These are phyloP conservation scores for Bungarus multicinctus DNA, from an alignment of 2,113 vertebrate species.

Conservation along the genomic window DNA sequence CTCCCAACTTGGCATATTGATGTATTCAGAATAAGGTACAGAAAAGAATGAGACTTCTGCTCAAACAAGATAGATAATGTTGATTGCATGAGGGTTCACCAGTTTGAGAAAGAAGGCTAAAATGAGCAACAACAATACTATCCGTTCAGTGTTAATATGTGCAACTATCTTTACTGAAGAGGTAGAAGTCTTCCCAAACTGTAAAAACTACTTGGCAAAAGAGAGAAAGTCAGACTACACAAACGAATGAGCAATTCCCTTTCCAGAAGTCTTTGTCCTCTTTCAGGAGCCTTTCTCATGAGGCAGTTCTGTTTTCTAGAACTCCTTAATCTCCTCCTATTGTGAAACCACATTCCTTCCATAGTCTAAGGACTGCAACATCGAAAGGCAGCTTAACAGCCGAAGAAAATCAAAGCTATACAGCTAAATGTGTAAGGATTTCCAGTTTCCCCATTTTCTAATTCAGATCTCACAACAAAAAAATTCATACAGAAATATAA, in stretches of 20 bases:
- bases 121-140: neutral
- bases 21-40: neutral
- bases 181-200: neutral
- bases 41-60: neutral
- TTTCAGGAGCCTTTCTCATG: slow-evolving; percentile 53
- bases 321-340: neutral
- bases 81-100: neutral
- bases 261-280: slow-evolving; percentile 47
- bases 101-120: neutral
- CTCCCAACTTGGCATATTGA: neutral
- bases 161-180: neutral
- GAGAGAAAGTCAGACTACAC: slow-evolving; percentile 40
- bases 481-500: neutral
- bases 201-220: slow-evolving; percentile 25
- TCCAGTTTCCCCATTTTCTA: neutral
- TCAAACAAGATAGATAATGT: neutral
- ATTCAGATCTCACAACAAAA: neutral
- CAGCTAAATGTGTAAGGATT: neutral
- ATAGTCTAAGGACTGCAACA: slow-evolving; percentile 15
- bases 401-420: neutral
- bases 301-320: slow-evolving; percentile 22
- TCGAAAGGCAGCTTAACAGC: neutral
- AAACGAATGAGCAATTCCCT: slow-evolving; percentile 42
- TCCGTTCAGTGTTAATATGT: neutral
- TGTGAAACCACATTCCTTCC: slow-evolving; percentile 7